A percentile compares a stretch with the other conserved stretches of the same genome.
phyloP scores from a whole-genome alignment of 1,140 invertebrate species.

The Cotesia glomerata region DNA sequence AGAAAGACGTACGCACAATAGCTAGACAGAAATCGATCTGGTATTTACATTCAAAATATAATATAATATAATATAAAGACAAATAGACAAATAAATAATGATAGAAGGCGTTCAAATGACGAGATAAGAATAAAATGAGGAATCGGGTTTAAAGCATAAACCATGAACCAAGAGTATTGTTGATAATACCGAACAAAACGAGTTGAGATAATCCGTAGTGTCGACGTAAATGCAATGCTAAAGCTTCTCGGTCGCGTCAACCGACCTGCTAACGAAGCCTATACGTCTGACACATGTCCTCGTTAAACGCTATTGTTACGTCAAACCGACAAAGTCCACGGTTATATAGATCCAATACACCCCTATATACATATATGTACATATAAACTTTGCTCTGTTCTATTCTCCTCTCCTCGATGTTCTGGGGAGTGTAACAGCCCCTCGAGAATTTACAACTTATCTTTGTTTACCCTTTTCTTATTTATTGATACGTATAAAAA shows the following conservation, averaged over 20 bases:
- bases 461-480: slow-evolving; percentile 10
- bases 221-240: neutral
- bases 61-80: neutral
- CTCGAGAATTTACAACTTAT: slow-evolving; percentile 4
- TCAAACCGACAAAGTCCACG: slow-evolving; percentile 14
- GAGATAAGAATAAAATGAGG: too few relatives aligned
- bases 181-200: slow-evolving; percentile 8
- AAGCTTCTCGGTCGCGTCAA: slow-evolving; percentile 11
- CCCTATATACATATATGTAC: too few relatives aligned
- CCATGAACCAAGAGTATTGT: neutral
- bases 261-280: slow-evolving; percentile 18
- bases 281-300: slow-evolving; percentile 53
- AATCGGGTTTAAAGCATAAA: too few relatives aligned
- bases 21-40: neutral
- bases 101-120: neutral
- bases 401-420: neutral
- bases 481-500: too few relatives aligned
- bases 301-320: slow-evolving; percentile 59
- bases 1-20: too few relatives aligned
- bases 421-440: neutral
- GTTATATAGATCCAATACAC: neutral
- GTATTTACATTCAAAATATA: neutral
- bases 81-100: neutral
- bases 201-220: slow-evolving; percentile 17
- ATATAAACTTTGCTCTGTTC: too few relatives aligned